Percentiles rank a stretch among this genome's conserved stretches.
phyloP scores from a whole-genome alignment of 2,888 invertebrate species.

The Micropterix aruncella region DNA sequence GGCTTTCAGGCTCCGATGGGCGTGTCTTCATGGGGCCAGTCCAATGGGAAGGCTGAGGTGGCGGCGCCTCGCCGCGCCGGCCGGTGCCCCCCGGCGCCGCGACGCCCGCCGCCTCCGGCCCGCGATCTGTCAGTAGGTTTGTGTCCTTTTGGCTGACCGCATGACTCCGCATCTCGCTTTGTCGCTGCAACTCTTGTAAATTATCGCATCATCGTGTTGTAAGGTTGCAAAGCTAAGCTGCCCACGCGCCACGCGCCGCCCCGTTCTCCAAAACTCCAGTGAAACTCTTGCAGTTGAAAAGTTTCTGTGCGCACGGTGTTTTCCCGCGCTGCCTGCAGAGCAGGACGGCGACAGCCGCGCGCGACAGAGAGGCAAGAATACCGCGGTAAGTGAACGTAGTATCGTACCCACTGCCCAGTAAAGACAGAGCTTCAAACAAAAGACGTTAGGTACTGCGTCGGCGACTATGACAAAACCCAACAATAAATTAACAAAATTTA shows the following conservation, averaged over 20 bases:
- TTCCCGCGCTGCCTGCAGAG: slow-evolving; percentile 2
- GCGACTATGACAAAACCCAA: too few species aligned
- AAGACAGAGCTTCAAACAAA: too few species aligned
- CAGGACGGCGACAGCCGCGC: background rate
- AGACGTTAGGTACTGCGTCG: too few species aligned
- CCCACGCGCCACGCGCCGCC: slow-evolving; percentile 7
- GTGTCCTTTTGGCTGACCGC: slow-evolving; percentile 45
- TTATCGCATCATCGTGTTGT: slow-evolving; percentile 21
- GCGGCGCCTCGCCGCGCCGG: slow-evolving; percentile 25
- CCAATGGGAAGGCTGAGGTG: slow-evolving; percentile 32
- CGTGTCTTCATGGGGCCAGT: slow-evolving; percentile 17
- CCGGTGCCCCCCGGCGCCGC: slow-evolving; percentile 23
- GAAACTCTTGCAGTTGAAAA: too few species aligned
- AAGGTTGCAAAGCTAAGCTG: slow-evolving; percentile 19
- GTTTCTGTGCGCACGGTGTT: slow-evolving; percentile 9
- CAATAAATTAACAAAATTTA: too few species aligned
- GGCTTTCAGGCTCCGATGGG: background rate
- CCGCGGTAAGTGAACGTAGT: too few species aligned
- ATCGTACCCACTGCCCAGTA: too few species aligned
- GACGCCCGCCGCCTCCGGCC: slow-evolving; percentile 24
- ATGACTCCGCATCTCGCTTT: slow-evolving; percentile 43
- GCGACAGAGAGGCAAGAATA: background rate
- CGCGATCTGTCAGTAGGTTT: slow-evolving; percentile 27
- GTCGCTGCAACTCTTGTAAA: slow-evolving; percentile 37
- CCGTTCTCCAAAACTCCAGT: too few species aligned